Conservation (phyloP, 2,888 invertebrate species). For the Agrochola litura region DNA sequence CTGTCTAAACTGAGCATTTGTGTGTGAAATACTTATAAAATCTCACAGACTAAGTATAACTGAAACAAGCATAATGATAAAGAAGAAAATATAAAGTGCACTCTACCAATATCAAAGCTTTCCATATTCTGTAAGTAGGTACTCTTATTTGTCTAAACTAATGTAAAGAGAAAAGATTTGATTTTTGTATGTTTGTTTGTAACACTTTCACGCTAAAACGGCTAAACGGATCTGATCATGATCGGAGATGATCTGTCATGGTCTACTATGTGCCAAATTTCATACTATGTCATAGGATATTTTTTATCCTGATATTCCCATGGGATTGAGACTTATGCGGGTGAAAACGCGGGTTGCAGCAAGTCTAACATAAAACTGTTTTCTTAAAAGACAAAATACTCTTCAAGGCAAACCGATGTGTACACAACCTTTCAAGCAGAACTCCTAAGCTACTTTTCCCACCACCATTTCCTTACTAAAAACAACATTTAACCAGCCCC, state of each 20-base stretch:
- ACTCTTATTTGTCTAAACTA: not conserved
- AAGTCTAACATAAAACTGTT: not conserved
- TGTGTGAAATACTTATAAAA: not conserved
- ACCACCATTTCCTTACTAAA: not conserved
- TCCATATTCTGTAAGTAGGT: not conserved
- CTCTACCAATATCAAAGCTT: not conserved
- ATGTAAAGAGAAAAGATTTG: too few relatives aligned
- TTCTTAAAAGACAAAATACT: not conserved
- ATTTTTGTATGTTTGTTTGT: too few relatives aligned
- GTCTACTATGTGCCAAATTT: too few relatives aligned
- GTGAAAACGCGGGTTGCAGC: too few relatives aligned
- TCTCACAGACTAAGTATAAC: not conserved
- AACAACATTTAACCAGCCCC: constrained; percentile 40
- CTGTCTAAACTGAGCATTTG: not conserved
- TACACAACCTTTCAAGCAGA: not conserved
- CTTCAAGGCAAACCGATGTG: not conserved
- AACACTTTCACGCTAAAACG: too few relatives aligned
- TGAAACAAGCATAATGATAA: not conserved
- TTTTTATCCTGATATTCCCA: too few relatives aligned
- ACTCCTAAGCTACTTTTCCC: constrained; percentile 6
- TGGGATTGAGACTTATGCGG: too few relatives aligned
- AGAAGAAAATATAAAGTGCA: not conserved
- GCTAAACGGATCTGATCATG: too few relatives aligned
- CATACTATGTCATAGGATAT: too few relatives aligned
- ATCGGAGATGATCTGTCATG: too few relatives aligned